Base-by-base conservation (phyloP, 2,888 invertebrate genomes). In the Galeruca laticollis region DNA sequence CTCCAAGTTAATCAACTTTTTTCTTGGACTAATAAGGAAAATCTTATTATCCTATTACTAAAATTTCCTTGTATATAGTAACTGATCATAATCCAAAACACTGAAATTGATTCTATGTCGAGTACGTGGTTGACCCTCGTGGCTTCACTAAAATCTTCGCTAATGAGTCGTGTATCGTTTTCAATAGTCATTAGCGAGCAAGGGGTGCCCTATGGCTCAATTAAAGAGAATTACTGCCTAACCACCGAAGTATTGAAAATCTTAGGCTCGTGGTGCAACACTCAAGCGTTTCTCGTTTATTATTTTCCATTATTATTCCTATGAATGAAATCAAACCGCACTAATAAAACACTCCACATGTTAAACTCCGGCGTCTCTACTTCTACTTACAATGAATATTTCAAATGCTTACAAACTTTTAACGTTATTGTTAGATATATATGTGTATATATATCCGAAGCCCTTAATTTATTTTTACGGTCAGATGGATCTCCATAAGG, bases 141-240 rank as follows among this genome's bases (percentile, higher is more conserved):
- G 37, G 47, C 21, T 56, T 64, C 40, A 43, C 40, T 56, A 43
- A 64, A 62, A 70, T 52, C 67, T 60, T 71, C 75, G 59, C 70
- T 73, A 75, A 75, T 75, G 75, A 75, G 56, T 76, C 73, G 71
- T 83, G 83, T 84, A 84, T 83, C 84, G 80, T 80, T 84, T 84
- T 84, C 79, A 79, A 84, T 83, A 82, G 82, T 80, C 83, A 82
- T 83, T 84, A 83, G 81, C 76, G 80, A 80, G 79, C 75, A 76
- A 78, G 79, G 82, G 81, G 61, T 37, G 33, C 31, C 47, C 49
- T 57, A 31, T 77, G 76, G 79, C 80, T 81, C 81, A 83, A 82
- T 83, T 83, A 82, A 80, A 80, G 76, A 75, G 81, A 77, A 80
- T 80, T 80, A 76, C 76, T 74, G 72, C 73, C 62, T 73, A 72